A percentile compares a stretch with the other conserved stretches of the same genome.
These are phyloP conservation scores for Copidosoma floridanum DNA, from an alignment of 1,140 invertebrate genomes.

Conservation along the genomic window DNA sequence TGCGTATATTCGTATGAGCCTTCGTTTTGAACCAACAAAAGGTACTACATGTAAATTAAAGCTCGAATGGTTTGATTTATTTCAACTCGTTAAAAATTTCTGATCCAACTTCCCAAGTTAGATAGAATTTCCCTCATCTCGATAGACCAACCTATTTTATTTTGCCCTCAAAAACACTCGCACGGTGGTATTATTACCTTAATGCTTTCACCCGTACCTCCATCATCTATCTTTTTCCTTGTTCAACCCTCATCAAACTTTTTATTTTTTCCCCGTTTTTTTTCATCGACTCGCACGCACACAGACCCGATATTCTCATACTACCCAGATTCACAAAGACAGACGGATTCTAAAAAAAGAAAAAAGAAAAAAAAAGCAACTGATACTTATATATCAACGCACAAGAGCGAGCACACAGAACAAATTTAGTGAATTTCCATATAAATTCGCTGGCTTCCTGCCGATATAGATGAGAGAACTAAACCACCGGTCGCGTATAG, in stretches of 20 bases:
- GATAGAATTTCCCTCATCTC: too few species aligned
- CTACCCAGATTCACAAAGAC: too few species aligned
- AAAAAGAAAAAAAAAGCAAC: slow-evolving; percentile 32
- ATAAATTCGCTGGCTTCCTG: slow-evolving; percentile 44
- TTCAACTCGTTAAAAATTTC: too few species aligned
- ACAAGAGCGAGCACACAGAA: slow-evolving; percentile 32
- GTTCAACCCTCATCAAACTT: slow-evolving; percentile 14
- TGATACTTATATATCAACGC: too few species aligned
- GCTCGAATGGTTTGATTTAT: too few species aligned
- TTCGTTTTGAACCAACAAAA: too few species aligned
- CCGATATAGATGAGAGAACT: slow-evolving; percentile 19
- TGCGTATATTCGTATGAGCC: too few species aligned
- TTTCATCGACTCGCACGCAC: not conserved
- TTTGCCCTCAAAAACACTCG: too few species aligned
- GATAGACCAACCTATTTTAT: not conserved
- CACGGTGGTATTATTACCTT: too few species aligned
- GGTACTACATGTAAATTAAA: too few species aligned
- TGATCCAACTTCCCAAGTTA: too few species aligned
- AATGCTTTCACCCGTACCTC: not conserved
- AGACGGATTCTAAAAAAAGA: slow-evolving; percentile 11
- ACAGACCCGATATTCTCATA: too few species aligned
- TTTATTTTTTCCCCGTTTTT: not conserved
- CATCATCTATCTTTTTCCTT: slow-evolving; percentile 13
- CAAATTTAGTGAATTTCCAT: slow-evolving; percentile 45
- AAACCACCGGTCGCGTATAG: not conserved